Evolutionary conservation across 1,140 invertebrate genomes (phyloP).

Genomic region (Drosophila nikananu): DNA sequence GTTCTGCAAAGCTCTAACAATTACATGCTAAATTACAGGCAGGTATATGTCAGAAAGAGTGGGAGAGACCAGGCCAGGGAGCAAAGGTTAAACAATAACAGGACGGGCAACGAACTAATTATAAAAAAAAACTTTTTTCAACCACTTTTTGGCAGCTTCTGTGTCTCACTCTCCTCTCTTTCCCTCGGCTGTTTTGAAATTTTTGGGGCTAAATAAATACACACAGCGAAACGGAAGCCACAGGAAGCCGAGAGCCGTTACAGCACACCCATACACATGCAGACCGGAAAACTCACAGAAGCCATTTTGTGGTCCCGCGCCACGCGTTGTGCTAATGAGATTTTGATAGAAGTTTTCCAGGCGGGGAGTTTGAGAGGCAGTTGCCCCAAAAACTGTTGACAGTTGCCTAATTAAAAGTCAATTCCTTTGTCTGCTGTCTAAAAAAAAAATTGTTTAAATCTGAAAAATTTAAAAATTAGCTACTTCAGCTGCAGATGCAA

Average conservation of each 20-base stretch:
- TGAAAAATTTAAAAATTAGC: conserved; percentile 29
- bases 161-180: not conserved
- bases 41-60: not conserved
- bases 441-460: not conserved
- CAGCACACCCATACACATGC: conserved; percentile 12
- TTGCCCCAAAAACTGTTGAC: conserved; percentile 54
- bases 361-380: conserved; percentile 29
- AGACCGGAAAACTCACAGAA: conserved; percentile 33
- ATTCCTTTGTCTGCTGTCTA: conserved; percentile 46
- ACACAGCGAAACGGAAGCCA: conserved; percentile 41
- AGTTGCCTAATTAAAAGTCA: conserved; percentile 70
- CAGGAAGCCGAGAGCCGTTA: conserved; percentile 17
- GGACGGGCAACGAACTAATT: conserved; percentile 56
- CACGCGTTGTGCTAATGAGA: conserved; percentile 65
- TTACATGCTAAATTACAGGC: conserved; percentile 48
- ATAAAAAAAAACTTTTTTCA: conserved; percentile 52
- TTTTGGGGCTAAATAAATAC: conserved; percentile 37
- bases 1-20: conserved; percentile 34
- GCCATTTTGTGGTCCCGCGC: conserved; percentile 48
- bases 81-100: conserved; percentile 54
- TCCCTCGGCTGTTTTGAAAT: conserved; percentile 3
- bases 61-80: not conserved
- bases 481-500: conserved; percentile 29
- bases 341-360: conserved; percentile 67
- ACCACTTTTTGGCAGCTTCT: conserved; percentile 4